Conservation (phyloP, 2,888 invertebrate species). For the Drosophila atroscutellata region DNA sequence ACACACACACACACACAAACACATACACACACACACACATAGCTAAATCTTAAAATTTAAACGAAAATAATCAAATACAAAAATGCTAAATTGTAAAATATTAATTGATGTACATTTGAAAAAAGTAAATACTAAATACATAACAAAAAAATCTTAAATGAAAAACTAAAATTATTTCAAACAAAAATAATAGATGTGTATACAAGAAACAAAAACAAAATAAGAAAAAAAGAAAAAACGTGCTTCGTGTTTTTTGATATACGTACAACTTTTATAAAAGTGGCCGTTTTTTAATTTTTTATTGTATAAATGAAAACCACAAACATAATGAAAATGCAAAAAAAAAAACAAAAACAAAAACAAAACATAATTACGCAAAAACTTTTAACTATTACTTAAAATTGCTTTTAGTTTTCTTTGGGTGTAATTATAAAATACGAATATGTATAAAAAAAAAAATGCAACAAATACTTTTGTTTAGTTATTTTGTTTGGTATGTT, state of each 20-base stretch:
- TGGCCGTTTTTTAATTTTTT: slow-evolving; percentile 60
- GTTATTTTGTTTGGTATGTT: slow-evolving; percentile 73
- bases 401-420: slow-evolving; percentile 53
- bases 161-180: slow-evolving; percentile 63
- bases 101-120: slow-evolving; percentile 74
- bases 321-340: slow-evolving; percentile 11
- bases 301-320: slow-evolving; percentile 49
- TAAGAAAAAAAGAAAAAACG: slow-evolving; percentile 40
- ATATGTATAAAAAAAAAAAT: slow-evolving; percentile 26
- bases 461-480: slow-evolving; percentile 46
- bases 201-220: slow-evolving; percentile 5
- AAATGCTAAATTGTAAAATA: slow-evolving; percentile 76
- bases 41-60: slow-evolving; percentile 74
- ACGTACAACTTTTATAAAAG: slow-evolving; percentile 61
- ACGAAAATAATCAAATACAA: slow-evolving; percentile 67
- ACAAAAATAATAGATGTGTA: slow-evolving; percentile 58
- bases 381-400: slow-evolving; percentile 54
- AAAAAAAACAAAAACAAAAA: slow-evolving; percentile 14
- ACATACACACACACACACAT: slow-evolving; percentile 58
- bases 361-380: slow-evolving; percentile 36
- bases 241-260: slow-evolving; percentile 72
- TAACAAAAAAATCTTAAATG: slow-evolving; percentile 37
- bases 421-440: slow-evolving; percentile 48
- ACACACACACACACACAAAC: slow-evolving; percentile 43
- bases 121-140: slow-evolving; percentile 34